Percentiles rank a stretch among this genome's conserved stretches.
Evolutionary conservation across 2,113 vertebrate species (phyloP).

Genomic region (Spea bombifrons): DNA sequence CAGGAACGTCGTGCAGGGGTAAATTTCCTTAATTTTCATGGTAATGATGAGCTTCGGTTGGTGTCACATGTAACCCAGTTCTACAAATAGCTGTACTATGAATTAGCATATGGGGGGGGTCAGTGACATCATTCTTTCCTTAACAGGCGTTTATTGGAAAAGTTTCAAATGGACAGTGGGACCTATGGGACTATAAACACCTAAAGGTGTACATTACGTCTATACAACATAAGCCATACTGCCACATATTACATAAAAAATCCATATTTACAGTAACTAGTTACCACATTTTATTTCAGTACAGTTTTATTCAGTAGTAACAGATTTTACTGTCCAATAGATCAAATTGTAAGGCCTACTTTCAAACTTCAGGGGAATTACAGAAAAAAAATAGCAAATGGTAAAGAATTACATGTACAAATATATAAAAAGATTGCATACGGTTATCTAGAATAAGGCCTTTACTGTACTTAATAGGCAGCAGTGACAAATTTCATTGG

Average conservation of each 20-base stretch:
- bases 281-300: background rate
- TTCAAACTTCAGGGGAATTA: background rate
- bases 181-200: no score
- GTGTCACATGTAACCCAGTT: no score
- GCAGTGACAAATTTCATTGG: background rate
- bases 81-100: no score
- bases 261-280: background rate
- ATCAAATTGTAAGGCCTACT: background rate
- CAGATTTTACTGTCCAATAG: background rate
- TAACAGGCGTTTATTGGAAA: no score
- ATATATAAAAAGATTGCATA: constrained; percentile 6
- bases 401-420: background rate
- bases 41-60: no score
- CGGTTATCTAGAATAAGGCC: background rate
- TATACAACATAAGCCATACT: no score
- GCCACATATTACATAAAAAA: background rate
- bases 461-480: background rate
- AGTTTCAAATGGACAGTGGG: no score
- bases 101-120: no score
- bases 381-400: background rate
- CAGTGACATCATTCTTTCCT: no score
- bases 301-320: background rate
- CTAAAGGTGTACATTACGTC: no score
- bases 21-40: no score
- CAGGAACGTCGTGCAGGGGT: no score